These are phyloP conservation scores for Chalcis sispes DNA, from an alignment of 2,888 invertebrate species.

Conservation along the genomic window DNA sequence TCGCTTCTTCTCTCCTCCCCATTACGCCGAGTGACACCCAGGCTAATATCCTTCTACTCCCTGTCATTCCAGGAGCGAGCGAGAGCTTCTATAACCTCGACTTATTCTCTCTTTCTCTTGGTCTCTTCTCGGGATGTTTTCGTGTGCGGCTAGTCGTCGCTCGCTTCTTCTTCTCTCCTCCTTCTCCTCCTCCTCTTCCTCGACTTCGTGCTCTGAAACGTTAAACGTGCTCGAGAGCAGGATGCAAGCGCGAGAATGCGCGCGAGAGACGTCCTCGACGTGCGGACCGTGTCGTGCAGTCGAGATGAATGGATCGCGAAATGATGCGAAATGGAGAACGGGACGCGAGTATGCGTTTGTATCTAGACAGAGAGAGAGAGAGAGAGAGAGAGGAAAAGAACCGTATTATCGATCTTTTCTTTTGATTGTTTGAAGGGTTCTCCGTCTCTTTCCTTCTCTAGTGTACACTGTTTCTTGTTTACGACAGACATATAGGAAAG, in stretches of 20 bases:
- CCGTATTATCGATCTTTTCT: conserved; percentile 27
- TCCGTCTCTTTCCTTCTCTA: background rate
- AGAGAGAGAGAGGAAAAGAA: too few relatives aligned
- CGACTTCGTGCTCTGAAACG: conserved; percentile 37
- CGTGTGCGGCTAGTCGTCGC: too few relatives aligned
- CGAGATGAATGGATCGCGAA: conserved; percentile 49
- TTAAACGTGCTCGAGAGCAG: conserved; percentile 1
- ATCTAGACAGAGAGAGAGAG: background rate
- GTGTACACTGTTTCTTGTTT: conserved; percentile 7
- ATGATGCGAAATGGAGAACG: conserved; percentile 28
- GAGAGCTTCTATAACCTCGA: too few relatives aligned
- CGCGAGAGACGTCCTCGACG: background rate
- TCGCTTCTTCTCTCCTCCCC: conserved; percentile 57
- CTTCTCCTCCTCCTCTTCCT: background rate
- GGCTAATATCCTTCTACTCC: conserved; percentile 72
- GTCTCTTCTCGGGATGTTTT: too few relatives aligned
- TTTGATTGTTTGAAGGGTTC: conserved; percentile 11
- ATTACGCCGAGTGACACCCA: conserved; percentile 68
- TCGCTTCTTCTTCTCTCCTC: background rate
- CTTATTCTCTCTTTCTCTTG: too few relatives aligned
- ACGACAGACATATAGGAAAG: too few relatives aligned
- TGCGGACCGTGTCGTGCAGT: conserved; percentile 8
- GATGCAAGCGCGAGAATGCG: background rate
- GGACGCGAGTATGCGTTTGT: background rate
- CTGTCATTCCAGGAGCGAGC: conserved; percentile 64